A percentile compares a stretch with the other conserved stretches of the same genome.
phyloP scores from a whole-genome alignment of 2,797 vertebrate genomes.

The Atherinosoma microstoma region DNA sequence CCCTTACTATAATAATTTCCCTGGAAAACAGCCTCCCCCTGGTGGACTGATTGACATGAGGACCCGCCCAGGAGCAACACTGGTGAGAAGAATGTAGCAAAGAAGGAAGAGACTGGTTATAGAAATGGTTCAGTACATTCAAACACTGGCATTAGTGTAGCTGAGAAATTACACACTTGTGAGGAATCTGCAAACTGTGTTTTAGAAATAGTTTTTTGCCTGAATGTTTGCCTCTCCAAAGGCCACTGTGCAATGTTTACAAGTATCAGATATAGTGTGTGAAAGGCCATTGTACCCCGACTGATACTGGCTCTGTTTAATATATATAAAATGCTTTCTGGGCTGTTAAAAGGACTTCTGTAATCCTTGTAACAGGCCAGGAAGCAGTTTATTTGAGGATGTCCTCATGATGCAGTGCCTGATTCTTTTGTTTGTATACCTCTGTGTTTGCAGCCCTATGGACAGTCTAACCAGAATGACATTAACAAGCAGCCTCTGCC shows the following conservation, averaged over 20 bases:
- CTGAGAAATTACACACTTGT: neutral
- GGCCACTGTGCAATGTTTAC: neutral
- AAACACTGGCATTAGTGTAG: neutral
- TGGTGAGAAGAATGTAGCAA: slow-evolving; percentile 83
- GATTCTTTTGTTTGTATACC: slow-evolving; percentile 28
- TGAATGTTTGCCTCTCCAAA: neutral
- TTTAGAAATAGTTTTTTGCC: neutral
- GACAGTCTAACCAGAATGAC: slow-evolving; percentile 85
- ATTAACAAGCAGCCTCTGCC: slow-evolving; percentile 87
- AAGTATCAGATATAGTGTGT: neutral
- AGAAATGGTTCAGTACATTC: slow-evolving; percentile 14
- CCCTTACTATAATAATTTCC: slow-evolving; percentile 98
- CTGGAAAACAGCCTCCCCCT: slow-evolving; percentile 94
- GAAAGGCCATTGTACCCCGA: neutral
- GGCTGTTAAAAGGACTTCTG: neutral
- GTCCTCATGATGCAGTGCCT: slow-evolving; percentile 14
- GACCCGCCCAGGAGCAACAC: slow-evolving; percentile 87
- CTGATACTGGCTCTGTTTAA: neutral
- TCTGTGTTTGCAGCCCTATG: slow-evolving; percentile 81
- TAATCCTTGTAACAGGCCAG: slow-evolving; percentile 8
- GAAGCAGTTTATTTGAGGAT: neutral
- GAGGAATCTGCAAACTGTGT: neutral
- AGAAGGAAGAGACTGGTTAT: neutral
- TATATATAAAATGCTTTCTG: neutral
- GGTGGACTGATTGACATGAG: slow-evolving; percentile 96